Percentiles rank a stretch among this genome's conserved stretches.
phyloP scores from a whole-genome alignment of 2,113 vertebrate genomes.

The Silurus asotus region DNA sequence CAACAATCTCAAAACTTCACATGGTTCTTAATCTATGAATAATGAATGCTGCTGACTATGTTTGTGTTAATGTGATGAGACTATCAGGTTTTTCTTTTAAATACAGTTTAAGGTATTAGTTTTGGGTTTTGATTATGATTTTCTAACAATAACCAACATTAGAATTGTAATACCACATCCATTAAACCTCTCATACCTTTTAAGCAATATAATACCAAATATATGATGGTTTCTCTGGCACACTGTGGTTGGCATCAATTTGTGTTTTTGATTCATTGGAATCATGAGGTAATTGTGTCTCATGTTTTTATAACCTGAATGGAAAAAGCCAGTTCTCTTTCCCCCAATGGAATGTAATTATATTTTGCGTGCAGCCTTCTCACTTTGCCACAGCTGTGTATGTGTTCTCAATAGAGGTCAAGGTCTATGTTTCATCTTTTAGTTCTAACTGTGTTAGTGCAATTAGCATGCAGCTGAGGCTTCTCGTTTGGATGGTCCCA shows the following conservation, averaged over 20 bases:
- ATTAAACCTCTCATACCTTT: neutral
- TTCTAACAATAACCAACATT: neutral
- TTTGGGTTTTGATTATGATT: constrained; percentile 21
- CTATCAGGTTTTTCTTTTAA: neutral
- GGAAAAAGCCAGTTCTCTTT: constrained; percentile 63
- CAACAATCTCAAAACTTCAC: neutral
- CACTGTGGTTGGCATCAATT: constrained; percentile 30
- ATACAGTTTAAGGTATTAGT: neutral
- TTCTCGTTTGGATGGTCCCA: constrained; percentile 49
- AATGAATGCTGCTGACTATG: constrained; percentile 26
- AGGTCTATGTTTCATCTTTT: constrained; percentile 45
- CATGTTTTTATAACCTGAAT: constrained; percentile 58
- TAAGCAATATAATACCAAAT: neutral
- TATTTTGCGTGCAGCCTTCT: constrained; percentile 48
- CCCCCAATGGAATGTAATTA: constrained; percentile 65
- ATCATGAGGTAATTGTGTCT: constrained; percentile 61
- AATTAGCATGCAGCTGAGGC: constrained; percentile 38
- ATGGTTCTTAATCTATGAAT: constrained; percentile 33
- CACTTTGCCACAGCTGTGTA: constrained; percentile 61
- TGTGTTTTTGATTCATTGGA: constrained; percentile 60
- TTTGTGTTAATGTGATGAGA: neutral
- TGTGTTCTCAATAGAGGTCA: constrained; percentile 44
- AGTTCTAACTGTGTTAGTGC: constrained; percentile 53
- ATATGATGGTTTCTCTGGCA: constrained; percentile 44
- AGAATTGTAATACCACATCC: neutral